Evolutionary conservation across 2,888 invertebrate genomes (phyloP).

Genomic region (Tipula helvola): DNA sequence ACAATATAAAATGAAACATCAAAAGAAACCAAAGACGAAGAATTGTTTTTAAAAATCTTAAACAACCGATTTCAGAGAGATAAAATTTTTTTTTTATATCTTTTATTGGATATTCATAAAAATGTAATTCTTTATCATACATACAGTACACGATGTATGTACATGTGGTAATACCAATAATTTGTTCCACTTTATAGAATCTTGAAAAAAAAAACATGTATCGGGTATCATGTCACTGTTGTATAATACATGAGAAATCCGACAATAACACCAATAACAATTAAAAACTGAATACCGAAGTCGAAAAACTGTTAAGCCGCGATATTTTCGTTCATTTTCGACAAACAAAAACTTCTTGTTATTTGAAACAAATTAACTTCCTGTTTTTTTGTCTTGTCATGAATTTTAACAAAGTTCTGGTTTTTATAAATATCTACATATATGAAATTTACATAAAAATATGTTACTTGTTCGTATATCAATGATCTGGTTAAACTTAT

Average conservation of each 20-base stretch:
- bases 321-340: neutral
- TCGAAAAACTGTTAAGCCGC: neutral
- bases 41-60: neutral
- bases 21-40: neutral
- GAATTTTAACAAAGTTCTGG: neutral
- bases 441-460: neutral
- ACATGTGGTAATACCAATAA: neutral
- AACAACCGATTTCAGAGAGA: neutral
- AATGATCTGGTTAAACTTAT: neutral
- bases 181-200: neutral
- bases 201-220: neutral
- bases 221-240: neutral
- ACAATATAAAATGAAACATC: neutral
- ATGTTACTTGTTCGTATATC: neutral
- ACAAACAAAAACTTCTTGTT: neutral
- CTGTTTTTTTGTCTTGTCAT: slow-evolving; percentile 4
- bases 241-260: neutral
- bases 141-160: neutral
- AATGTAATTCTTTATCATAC: neutral
- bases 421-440: neutral
- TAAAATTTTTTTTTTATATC: neutral
- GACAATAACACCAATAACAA: neutral
- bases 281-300: neutral
- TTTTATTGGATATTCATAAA: neutral
- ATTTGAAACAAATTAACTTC: neutral